Evolutionary conservation across 1,140 invertebrate genomes (phyloP), one percentile per base, ranked within the genome.

Genomic region (Sycophaga agraensis): DNA sequence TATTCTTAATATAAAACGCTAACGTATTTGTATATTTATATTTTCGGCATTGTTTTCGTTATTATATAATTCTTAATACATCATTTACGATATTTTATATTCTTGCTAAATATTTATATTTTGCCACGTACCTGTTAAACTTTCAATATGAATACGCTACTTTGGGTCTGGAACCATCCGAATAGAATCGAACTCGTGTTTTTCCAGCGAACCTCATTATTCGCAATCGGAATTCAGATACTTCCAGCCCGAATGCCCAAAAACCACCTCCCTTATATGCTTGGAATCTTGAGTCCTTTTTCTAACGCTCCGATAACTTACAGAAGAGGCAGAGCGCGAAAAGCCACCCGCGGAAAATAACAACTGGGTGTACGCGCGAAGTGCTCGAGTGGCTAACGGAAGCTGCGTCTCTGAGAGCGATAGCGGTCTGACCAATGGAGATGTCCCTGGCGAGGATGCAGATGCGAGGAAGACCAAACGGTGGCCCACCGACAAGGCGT

Each of bases 401-500:
- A 21, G 37, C 6, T 50, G 35, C n/a, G 8, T 22, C 1, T 21
- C 46, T 6, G 43, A 46, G 34, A 57, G 63, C 16, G 65, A 70
- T 9, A 80, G 77, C 31, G 68, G 70, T 17, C 11, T 71, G 16
- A 73, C 69, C 21, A 78, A 76, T 51, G 72, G 70, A 0, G 73
- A 77, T 4, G 35, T 69, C 4, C 12, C n/a, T 1, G 35, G 7
- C 8, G 75, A 77, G 7, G 77, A 78, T 11, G 17, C 49, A 1
- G 77, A 80, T 51, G 58, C 70, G 12, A 67, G 69, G 59, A 80
- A 78, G 45, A 76, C 67, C 0, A 80, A 78, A 80, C 84, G 86
- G 65, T 86, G 85, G 76, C 87, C 89, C 14, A 85, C 85, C 2
- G 94, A 97, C 70, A 88, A 89, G 73, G 88, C 89, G 14, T 97